A percentile compares a stretch with the other conserved stretches of the same genome.
These are phyloP conservation scores for Plodia interpunctella DNA, from an alignment of 1,140 invertebrate species.

Conservation along the genomic window DNA sequence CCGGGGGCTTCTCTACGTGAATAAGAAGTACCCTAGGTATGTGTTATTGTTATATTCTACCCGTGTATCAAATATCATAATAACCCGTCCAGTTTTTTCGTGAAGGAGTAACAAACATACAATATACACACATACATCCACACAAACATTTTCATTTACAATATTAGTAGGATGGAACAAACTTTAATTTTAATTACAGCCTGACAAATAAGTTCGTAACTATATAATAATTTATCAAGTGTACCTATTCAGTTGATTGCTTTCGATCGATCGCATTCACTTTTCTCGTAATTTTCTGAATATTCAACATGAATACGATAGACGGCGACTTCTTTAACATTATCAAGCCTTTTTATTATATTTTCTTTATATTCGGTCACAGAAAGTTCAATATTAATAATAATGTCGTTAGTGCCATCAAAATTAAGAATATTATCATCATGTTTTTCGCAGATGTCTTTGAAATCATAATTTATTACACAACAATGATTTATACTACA, in stretches of 20 bases:
- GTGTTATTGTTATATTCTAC: too few species aligned
- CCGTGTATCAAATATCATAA: too few species aligned
- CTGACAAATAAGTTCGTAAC: too few species aligned
- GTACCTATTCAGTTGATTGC: not conserved
- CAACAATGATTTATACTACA: constrained; percentile 3
- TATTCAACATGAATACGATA: not conserved
- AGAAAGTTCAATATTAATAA: constrained; percentile 17
- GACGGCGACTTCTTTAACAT: constrained; percentile 20
- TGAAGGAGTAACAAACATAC: too few species aligned
- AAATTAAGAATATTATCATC: constrained; percentile 12
- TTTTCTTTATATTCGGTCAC: constrained; percentile 16
- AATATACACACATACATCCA: too few species aligned
- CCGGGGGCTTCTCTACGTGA: too few species aligned
- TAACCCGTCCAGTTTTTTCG: too few species aligned
- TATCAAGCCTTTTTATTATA: constrained; percentile 17
- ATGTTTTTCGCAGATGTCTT: constrained; percentile 9
- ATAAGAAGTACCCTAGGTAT: too few species aligned
- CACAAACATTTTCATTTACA: too few species aligned
- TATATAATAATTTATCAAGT: constrained; percentile 5
- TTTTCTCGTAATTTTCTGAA: not conserved
- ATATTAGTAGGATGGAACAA: too few species aligned
- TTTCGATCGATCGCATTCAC: not conserved
- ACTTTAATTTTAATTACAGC: too few species aligned
- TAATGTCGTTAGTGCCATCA: constrained; percentile 13
- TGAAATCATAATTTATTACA: constrained; percentile 7